Conservation (phyloP, 2,888 invertebrate genomes). For the Polymixis flavicincta region DNA sequence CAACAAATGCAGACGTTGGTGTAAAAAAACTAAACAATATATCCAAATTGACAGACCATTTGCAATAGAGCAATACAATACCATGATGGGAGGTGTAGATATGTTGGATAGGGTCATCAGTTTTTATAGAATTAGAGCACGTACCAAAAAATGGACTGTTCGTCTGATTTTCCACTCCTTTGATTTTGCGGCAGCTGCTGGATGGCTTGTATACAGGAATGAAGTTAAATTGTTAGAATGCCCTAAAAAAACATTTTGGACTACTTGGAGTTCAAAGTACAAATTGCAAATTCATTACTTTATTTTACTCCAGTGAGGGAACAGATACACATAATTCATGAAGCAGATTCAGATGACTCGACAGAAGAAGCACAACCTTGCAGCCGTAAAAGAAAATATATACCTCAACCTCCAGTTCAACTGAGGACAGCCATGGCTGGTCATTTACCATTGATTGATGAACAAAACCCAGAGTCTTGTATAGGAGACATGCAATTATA, state of each 20-base stretch:
- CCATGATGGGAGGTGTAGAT: constrained; percentile 6
- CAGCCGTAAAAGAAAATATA: constrained; percentile 20
- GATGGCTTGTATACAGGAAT: constrained; percentile 8
- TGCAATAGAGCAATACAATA: constrained; percentile 9
- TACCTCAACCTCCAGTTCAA: constrained; percentile 13
- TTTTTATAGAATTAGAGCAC: constrained; percentile 14
- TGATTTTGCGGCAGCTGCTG: constrained; percentile 10
- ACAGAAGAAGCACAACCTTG: background rate
- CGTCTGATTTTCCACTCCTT: constrained; percentile 1
- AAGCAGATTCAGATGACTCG: background rate
- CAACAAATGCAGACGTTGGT: constrained; percentile 21
- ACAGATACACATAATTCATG: constrained; percentile 6
- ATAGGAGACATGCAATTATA: no score
- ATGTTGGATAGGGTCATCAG: constrained; percentile 8
- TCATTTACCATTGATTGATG: constrained; percentile 7
- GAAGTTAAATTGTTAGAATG: background rate
- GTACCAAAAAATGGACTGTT: constrained; percentile 9
- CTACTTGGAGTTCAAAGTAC: constrained; percentile 1
- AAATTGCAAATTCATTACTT: constrained; percentile 10
- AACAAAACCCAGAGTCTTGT: no score
- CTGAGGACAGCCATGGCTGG: constrained; percentile 4
- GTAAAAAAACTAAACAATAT: constrained; percentile 10
- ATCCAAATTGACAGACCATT: constrained; percentile 17
- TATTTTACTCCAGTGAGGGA: background rate
- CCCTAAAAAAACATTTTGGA: constrained; percentile 1